Evolutionary conservation across 2,888 invertebrate species (phyloP), one percentile per base, ranked within the genome.

Genomic region (Himalopsyche kuldschensis): DNA sequence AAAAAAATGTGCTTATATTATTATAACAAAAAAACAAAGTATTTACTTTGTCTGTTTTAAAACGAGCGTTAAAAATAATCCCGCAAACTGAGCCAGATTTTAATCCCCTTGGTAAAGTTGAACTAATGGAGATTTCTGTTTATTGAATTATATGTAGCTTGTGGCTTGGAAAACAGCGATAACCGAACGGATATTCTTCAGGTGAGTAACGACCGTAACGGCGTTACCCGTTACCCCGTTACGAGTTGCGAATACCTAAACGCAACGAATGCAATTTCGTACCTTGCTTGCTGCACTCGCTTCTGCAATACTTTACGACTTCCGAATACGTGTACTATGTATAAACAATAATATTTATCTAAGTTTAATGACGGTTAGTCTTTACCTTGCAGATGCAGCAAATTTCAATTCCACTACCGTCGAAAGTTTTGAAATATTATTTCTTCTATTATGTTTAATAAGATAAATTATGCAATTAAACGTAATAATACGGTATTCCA

Each of bases 211-310:
- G 78, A 48, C 32, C 78, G 78, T 47, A 78, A 31, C 78, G 78
- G 46, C 46, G 78, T 78, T 78, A 47, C 27, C 27, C 48, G 78
- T 78, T 78, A 24, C 47, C 47, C 48, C 78, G 78, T 78, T 78
- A 48, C 78, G 78, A 78, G 78, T 31, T 47, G 31, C 78, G 78
- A 78, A 78, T 78, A 78, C 48, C 20, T 48, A 78, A 78, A 78
- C 30, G 78, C 48, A 78, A 30, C 46, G 48, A 78, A 30, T 31
- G 47, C 48, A 46, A 48, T 48, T 78, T 78, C 24, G 46, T 78
- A 48, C 47, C 30, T 11, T 47, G 46, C 47, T 63, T 63, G 30
- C 69, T 69, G 69, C 69, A 69, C 69, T 69, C 69, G 69, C 47
- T 78, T 78, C 20, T 11, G 78, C 30, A 46, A 31, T 48, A 78